Conservation (phyloP, 2,797 vertebrate genomes). For the Pangasius larnaudii region DNA sequence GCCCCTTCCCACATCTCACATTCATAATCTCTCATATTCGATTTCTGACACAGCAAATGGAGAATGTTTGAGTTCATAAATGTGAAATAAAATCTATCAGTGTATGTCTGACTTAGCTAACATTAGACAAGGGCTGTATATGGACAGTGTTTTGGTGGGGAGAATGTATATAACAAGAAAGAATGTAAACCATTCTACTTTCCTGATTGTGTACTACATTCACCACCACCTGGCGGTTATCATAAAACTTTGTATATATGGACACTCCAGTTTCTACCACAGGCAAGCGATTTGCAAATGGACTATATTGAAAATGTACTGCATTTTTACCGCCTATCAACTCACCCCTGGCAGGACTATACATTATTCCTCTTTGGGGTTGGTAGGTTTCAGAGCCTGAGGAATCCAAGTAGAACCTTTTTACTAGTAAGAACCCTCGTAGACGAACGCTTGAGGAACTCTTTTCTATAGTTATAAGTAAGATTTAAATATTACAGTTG, state of each 20-base stretch:
- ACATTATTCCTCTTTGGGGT: neutral
- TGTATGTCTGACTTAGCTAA: too few relatives aligned
- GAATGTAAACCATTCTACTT: too few relatives aligned
- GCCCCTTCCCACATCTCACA: neutral
- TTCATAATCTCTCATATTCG: neutral
- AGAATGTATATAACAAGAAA: too few relatives aligned
- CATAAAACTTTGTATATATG: too few relatives aligned
- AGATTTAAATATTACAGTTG: neutral
- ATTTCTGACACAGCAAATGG: neutral
- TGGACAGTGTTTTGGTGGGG: too few relatives aligned
- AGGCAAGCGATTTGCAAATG: neutral
- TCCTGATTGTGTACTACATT: too few relatives aligned
- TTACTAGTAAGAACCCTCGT: neutral
- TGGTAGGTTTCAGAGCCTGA: neutral
- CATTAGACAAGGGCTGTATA: neutral
- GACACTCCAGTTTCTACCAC: neutral
- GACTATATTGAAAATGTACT: neutral
- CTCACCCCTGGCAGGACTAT: too few relatives aligned
- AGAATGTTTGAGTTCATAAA: too few relatives aligned
- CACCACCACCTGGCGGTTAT: neutral
- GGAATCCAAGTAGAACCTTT: neutral
- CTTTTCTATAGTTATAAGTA: neutral
- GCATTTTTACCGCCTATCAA: neutral
- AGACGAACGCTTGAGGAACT: neutral
- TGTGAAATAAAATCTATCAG: too few relatives aligned